Evolutionary conservation across 2,113 vertebrate genomes (phyloP).

Genomic region (Melanerpes aurifrons): DNA sequence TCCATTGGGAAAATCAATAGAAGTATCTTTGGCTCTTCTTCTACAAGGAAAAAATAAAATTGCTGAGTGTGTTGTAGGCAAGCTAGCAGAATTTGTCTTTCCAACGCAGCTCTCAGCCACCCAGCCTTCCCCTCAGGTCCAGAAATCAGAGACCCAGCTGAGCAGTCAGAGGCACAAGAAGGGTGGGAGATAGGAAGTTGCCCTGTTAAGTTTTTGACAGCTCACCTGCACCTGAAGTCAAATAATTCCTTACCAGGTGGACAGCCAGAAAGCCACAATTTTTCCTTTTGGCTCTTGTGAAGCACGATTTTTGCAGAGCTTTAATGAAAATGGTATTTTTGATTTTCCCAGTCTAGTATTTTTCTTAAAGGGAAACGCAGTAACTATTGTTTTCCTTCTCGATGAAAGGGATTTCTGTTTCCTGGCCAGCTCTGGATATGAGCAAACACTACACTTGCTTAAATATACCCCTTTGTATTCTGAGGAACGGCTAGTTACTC

Average conservation of each 20-base stretch:
- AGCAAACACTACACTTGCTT: conserved; percentile 14
- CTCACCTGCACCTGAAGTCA: conserved; percentile 5
- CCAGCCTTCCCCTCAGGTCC: not conserved
- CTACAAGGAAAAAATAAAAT: not conserved
- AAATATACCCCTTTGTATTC: conserved; percentile 53
- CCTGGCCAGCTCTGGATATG: not conserved
- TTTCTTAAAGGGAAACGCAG: not conserved
- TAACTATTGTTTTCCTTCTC: conserved; percentile 8
- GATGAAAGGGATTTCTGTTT: conserved; percentile 30
- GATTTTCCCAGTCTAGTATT: not conserved
- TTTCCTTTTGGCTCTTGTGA: not conserved
- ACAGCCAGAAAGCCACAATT: not conserved
- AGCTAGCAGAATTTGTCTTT: not conserved
- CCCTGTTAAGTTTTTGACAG: not conserved
- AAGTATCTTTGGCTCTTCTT: conserved; percentile 31
- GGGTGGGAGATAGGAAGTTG: not conserved
- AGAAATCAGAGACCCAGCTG: not conserved
- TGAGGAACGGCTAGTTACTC: conserved; percentile 54
- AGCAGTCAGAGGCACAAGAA: not conserved
- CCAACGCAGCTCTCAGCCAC: not conserved
- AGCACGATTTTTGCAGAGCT: not conserved
- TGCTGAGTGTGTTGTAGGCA: fast-evolving
- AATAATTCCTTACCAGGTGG: not conserved
- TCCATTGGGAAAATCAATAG: conserved; percentile 37
- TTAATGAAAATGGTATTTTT: not conserved